Base-by-base conservation (phyloP, 2,888 invertebrate genomes). In the Amiota mariae region DNA sequence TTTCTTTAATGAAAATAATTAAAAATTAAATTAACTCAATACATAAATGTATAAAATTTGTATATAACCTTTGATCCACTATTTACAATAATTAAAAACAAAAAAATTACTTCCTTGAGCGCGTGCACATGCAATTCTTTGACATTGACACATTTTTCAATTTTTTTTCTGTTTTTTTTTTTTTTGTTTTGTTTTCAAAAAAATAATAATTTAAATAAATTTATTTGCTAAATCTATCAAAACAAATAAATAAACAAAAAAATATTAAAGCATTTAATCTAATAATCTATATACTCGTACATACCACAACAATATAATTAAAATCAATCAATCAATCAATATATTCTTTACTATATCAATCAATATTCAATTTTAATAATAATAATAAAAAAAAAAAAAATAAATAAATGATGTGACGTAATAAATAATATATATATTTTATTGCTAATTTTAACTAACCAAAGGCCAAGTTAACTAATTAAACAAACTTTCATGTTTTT, bases 381-480 rank as follows among this genome's bases (percentile, higher is more conserved):
- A n/a, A n/a, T n/a, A n/a, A n/a, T n/a, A n/a, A n/a, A n/a, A n/a
- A n/a, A n/a, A n/a, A n/a, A n/a, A n/a, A n/a, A n/a, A 79, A 81
- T 77, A 75, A 75, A 76, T 77, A 76, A 77, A 75, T 75, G 78
- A 85, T 83, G 82, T 85, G 85, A 84, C 81, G 81, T 82, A 87
- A 82, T 81, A 56, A 56, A 15, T 56, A 56, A 48, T 72, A 74
- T 75, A 73, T 70, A 71, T 76, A 71, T 64, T 64, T 82, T 84
- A 85, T 84, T 85, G 87, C 84, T 84, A 85, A 89, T 88, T 86
- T 85, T 81, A 89, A 90, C 90, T 90, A 90, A 90, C 90, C 90
- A 90, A 90, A 90, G 90, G 90, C 90, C 90, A 90, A 90, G 90
- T 90, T 90, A 90, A 90, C 90, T 87, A 89, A 36, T 36, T 36